phyloP scores from a whole-genome alignment of 37 sponge, comb jelly and placozoan genomes.

The Aphrocallistes beatrix region DNA sequence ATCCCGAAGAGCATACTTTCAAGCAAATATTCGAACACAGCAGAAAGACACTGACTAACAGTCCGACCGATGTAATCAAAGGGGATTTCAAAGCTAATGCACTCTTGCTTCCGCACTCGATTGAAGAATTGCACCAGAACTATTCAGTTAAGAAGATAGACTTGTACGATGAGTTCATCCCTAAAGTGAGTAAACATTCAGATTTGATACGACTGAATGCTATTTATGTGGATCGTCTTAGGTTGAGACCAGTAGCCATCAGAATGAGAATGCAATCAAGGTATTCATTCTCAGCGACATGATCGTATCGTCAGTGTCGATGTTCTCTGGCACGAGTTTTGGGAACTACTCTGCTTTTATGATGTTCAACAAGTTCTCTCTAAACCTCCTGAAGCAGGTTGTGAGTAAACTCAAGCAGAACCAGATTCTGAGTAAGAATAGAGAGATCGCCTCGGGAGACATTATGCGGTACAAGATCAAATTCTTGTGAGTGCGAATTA shows the following conservation, averaged over 20 bases:
- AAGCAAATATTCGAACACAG: neutral
- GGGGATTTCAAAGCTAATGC: neutral
- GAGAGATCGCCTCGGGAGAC: neutral
- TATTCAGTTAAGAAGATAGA: neutral
- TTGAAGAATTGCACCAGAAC: neutral
- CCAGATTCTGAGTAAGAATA: neutral
- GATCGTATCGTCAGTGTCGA: neutral
- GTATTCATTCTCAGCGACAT: neutral
- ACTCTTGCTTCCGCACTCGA: neutral
- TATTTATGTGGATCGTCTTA: neutral
- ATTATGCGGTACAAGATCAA: slow-evolving; percentile 14
- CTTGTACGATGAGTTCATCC: too few species aligned
- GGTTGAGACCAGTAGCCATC: neutral
- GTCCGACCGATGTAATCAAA: neutral
- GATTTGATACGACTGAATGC: too few species aligned
- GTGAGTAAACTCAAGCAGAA: neutral
- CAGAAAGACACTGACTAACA: neutral
- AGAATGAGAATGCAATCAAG: neutral
- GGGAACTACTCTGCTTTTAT: neutral
- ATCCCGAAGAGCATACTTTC: neutral
- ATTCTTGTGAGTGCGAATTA: neutral
- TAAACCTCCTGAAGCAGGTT: neutral
- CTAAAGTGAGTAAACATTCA: too few species aligned
- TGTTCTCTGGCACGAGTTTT: neutral
- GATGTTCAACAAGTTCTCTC: neutral